phyloP scores from a whole-genome alignment of 2,888 invertebrate species.

The Dyspetes luteomarginatus region DNA sequence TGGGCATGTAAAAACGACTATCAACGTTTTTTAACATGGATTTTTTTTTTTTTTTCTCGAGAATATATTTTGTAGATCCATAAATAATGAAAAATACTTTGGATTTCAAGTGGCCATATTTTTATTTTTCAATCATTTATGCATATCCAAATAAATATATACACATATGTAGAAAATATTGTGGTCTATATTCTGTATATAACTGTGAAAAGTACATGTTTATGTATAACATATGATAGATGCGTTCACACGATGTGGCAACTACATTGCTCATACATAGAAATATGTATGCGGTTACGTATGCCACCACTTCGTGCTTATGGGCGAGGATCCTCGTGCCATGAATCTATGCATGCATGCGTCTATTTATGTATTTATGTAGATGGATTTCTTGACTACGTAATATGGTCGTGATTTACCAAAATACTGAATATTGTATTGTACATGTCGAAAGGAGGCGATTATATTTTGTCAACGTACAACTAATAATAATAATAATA shows the following conservation, averaged over 20 bases:
- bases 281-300: slow-evolving; percentile 61
- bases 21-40: too few relatives aligned
- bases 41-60: too few relatives aligned
- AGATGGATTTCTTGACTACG: slow-evolving; percentile 60
- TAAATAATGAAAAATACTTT: too few relatives aligned
- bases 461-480: slow-evolving; percentile 15
- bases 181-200: too few relatives aligned
- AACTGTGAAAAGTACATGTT: not conserved
- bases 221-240: not conserved
- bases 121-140: too few relatives aligned
- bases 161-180: too few relatives aligned
- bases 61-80: too few relatives aligned
- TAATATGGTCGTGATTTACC: slow-evolving; percentile 41
- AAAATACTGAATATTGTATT: slow-evolving; percentile 52
- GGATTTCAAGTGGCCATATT: too few relatives aligned
- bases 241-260: slow-evolving; percentile 17
- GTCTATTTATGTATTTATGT: slow-evolving; percentile 61
- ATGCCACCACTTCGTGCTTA: slow-evolving; percentile 56
- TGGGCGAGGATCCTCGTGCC: slow-evolving; percentile 11
- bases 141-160: too few relatives aligned
- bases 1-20: too few relatives aligned
- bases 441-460: slow-evolving; percentile 21
- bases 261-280: slow-evolving; percentile 3
- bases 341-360: slow-evolving; percentile 52
- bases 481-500: slow-evolving; percentile 17